Base-by-base conservation (phyloP, 2,888 invertebrate genomes). In the Xanthorhoe spadicearia region DNA sequence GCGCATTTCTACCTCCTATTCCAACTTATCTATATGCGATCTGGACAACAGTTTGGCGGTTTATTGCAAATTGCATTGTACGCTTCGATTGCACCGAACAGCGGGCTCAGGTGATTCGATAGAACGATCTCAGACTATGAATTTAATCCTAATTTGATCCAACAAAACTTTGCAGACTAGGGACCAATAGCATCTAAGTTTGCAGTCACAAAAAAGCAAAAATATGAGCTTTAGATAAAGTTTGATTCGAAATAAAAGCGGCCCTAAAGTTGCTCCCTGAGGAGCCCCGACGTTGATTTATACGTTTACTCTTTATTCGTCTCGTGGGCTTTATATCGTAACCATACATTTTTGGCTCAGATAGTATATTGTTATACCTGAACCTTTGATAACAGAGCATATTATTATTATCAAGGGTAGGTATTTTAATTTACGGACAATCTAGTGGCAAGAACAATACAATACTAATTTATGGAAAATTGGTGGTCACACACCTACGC, bases 241-340 rank as follows among this genome's bases (percentile, higher is more conserved):
- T 60, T 64, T 65, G 64, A 60, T 65, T 69, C 46, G 53, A 56
- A 63, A 71, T 62, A 68, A 69, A 70, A 57, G 61, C 51, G 58
- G 23, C 28, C 35, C 48, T 55, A 64, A 18, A 54, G 38, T 28
- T 15, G n/a, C 55, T 70, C 69, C 68, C 70, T 48, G 59, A 54
- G 65, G 68, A 53, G 64, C 52, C 57, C 61, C 38, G 53, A 18
- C 61, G 65, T 51, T 71, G 71, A 71, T 71, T 71, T 73, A 71
- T 66, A 59, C 58, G 52, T 68, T 66, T 64, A 56, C 66, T 57
- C 49, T 57, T 61, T 64, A 66, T 65, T 67, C 55, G 52, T 71
- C 70, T 64, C 65, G 50, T 13, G 73, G 67, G 71, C 66, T 61
- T 69, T 60, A 52, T 69, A 71, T 70, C 67, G 28, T 58, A 66